Evolutionary conservation across 2,888 invertebrate genomes (phyloP).

Genomic region (Andricus quercusramuli): DNA sequence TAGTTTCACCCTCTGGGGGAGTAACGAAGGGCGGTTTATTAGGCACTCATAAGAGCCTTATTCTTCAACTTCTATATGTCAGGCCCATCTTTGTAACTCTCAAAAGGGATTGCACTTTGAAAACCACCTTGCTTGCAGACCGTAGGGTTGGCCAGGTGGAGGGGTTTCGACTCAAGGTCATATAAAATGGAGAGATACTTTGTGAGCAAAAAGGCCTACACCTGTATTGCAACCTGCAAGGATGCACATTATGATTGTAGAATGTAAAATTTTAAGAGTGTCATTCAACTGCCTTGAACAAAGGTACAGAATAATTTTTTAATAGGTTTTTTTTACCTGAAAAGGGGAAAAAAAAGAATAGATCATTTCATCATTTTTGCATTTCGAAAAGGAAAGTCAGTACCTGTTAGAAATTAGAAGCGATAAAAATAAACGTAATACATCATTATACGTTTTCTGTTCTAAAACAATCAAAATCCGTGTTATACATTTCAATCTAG

Average conservation of each 20-base stretch:
- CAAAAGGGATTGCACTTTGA: background rate
- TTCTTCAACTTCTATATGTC: constrained; percentile 57
- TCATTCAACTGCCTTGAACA: background rate
- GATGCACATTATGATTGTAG: background rate
- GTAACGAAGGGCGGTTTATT: constrained; percentile 73
- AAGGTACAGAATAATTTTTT: background rate
- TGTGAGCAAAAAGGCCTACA: background rate
- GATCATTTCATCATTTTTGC: background rate
- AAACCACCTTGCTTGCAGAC: background rate
- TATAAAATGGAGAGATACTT: background rate
- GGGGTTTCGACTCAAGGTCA: constrained; percentile 35
- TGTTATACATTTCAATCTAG: background rate
- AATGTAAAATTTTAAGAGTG: background rate
- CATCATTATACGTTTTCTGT: no score
- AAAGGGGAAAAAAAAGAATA: background rate
- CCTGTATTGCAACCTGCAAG: constrained; percentile 18
- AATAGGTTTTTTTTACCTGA: background rate
- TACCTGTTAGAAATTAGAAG: no score
- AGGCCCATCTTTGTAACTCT: constrained; percentile 61
- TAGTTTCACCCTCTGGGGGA: constrained; percentile 72
- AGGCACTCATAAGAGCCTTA: constrained; percentile 69
- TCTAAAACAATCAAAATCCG: background rate
- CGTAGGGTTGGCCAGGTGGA: background rate
- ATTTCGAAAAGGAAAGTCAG: background rate
- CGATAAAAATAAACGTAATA: no score